Base-by-base conservation (phyloP, 2,797 vertebrate species). In the Myotis daubentonii region DNA sequence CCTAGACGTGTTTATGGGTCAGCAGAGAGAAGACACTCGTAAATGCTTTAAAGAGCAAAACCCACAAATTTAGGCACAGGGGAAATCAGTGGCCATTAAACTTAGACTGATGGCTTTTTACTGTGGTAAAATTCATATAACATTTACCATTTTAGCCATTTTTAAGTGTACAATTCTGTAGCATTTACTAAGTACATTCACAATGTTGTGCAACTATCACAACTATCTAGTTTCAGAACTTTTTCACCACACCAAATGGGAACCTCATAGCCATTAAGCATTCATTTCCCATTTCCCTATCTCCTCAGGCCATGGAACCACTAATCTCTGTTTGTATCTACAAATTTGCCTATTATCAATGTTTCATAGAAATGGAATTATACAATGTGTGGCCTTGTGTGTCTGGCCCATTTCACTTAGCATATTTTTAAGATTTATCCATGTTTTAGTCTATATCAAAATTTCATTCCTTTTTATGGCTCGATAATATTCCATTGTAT, bases 361-460 rank as follows among this genome's bases (percentile, higher is more conserved):
- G 90, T 81, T 94, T 89, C 41, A 84, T 76, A 60, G 41, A 81
- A 82, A 57, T 71, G 12, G 28, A 94, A 87, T 71, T 17, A 94
- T 49, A 93, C 5, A 51, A 38, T 6, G 41, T 19, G 20, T 38
- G 6, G 8, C 33, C 57, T 55, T 75, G 86, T 87, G 16, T 89
- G 38, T 78, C 74, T 94, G 55, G 5, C 28, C 86, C 23, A 38
- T 92, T 87, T 82, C 76, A 74, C 92, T 62, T 86, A 55, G 60
- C 66, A 25, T 49, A 55, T 41, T 81, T 94, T 33, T 28, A 74
- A 53, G 22, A 72, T 89, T 79, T 76, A 91, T 79, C 33, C 30
- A 23, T 62, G 23, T 83, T 86, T 22, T 68, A 70, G 19, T 81
- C 65, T n/a, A n/a, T 75, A 86, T 53, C 12, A 87, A 38, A 95